Evolutionary conservation across 2,113 vertebrate species (phyloP).

Genomic region (Mormyrus iriodes): DNA sequence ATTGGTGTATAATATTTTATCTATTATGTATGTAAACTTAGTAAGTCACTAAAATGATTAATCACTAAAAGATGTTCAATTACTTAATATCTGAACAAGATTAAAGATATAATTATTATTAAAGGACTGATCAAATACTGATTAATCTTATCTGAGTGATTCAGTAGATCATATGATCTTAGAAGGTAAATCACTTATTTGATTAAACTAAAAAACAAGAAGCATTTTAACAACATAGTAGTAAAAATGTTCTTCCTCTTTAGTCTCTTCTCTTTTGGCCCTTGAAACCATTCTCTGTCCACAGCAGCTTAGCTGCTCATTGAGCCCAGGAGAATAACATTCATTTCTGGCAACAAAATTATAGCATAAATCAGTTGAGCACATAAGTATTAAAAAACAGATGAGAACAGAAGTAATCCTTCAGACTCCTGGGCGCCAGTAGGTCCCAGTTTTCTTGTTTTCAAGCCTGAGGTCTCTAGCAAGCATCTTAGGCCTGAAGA

Average conservation of each 20-base stretch:
- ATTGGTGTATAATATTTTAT: background rate
- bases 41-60: background rate
- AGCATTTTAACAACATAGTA: background rate
- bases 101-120: background rate
- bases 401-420: background rate
- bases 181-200: background rate
- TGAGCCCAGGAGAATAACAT: background rate
- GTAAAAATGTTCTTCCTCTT: background rate
- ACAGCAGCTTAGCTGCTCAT: background rate
- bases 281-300: background rate
- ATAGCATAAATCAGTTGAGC: background rate
- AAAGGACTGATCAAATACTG: background rate
- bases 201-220: background rate
- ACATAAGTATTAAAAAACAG: background rate
- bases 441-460: background rate
- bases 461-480: background rate
- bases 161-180: background rate
- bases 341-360: background rate
- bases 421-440: background rate
- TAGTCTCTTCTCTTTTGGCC: background rate
- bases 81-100: background rate
- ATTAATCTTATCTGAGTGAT: background rate
- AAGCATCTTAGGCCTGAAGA: background rate
- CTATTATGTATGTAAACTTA: background rate
- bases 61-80: background rate